These are phyloP conservation scores for Bacillus rossius DNA, from an alignment of 1,140 invertebrate species.

Conservation along the genomic window DNA sequence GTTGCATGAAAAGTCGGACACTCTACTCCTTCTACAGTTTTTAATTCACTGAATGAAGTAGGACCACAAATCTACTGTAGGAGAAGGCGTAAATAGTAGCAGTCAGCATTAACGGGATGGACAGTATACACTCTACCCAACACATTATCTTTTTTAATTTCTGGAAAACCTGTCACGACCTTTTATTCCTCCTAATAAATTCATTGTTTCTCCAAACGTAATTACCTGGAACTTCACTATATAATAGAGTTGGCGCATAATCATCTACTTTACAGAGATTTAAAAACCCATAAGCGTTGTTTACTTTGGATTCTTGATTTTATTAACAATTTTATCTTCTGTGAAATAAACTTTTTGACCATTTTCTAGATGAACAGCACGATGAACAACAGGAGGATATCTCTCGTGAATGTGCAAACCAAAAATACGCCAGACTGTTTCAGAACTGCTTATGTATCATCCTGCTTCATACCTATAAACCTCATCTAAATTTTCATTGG, in stretches of 20 bases:
- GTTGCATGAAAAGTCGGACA: slow-evolving; percentile 22
- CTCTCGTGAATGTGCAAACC: slow-evolving; percentile 23
- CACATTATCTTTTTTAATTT: slow-evolving; percentile 21
- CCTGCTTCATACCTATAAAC: not conserved
- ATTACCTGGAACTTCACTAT: no score
- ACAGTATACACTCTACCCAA: slow-evolving; percentile 36
- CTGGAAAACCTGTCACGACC: slow-evolving; percentile 25
- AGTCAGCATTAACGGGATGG: slow-evolving; percentile 40
- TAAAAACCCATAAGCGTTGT: slow-evolving; percentile 25
- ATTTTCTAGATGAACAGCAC: slow-evolving; percentile 26
- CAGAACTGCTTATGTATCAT: not conserved
- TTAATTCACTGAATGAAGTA: not conserved
- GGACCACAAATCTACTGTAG: slow-evolving; percentile 27
- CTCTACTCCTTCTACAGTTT: not conserved
- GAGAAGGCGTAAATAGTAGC: slow-evolving; percentile 42
- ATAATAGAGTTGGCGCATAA: no score
- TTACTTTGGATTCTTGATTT: slow-evolving; percentile 14
- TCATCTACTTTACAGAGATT: no score
- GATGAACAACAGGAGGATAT: slow-evolving; percentile 14
- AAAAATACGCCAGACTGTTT: slow-evolving; percentile 4
- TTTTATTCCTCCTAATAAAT: slow-evolving; percentile 29
- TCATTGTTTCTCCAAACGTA: slow-evolving; percentile 28
- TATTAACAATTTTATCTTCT: slow-evolving; percentile 26
- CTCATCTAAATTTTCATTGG: slow-evolving; percentile 10
- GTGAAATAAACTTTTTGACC: slow-evolving; percentile 23